A percentile compares a stretch with the other conserved stretches of the same genome.
phyloP scores from a whole-genome alignment of 2,113 vertebrate genomes.

The Campylorhamphus procurvoides region DNA sequence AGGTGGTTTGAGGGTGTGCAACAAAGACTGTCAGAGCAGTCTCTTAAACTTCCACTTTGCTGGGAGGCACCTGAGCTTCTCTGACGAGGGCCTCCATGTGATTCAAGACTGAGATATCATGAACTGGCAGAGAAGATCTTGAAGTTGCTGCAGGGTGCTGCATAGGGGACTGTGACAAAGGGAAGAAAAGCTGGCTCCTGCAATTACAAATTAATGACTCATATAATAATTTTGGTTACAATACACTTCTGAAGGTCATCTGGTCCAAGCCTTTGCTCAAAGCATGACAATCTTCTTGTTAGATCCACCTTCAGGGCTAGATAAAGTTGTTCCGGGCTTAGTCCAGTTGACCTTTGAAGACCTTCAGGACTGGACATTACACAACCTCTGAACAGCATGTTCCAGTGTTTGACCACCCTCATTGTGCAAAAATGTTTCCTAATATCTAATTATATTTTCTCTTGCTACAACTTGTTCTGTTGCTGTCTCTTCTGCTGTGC shows the following conservation, averaged over 20 bases:
- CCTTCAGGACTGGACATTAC: not conserved
- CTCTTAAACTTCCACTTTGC: not conserved
- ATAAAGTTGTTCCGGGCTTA: not conserved
- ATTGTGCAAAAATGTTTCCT: constrained; percentile 41
- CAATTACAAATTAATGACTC: not conserved
- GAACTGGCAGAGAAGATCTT: not conserved
- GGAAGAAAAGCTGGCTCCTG: not conserved
- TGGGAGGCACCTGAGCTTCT: not conserved
- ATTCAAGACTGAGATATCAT: not conserved
- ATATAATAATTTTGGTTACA: not conserved
- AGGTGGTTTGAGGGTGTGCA: not conserved
- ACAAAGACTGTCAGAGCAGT: not conserved
- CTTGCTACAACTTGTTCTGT: constrained; percentile 12
- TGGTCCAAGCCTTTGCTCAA: not conserved
- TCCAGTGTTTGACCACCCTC: constrained; percentile 11
- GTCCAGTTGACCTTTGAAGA: not conserved
- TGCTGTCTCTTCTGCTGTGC: not conserved
- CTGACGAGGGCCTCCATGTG: not conserved
- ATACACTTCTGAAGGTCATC: not conserved
- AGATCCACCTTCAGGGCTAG: not conserved
- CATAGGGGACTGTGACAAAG: not conserved
- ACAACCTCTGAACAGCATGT: constrained; percentile 14
- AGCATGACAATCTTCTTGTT: not conserved
- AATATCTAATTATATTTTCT: constrained; percentile 26
- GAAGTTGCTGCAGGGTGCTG: not conserved